Evolutionary conservation across 2,888 invertebrate genomes (phyloP).

Genomic region (Parnassius glacialis): DNA sequence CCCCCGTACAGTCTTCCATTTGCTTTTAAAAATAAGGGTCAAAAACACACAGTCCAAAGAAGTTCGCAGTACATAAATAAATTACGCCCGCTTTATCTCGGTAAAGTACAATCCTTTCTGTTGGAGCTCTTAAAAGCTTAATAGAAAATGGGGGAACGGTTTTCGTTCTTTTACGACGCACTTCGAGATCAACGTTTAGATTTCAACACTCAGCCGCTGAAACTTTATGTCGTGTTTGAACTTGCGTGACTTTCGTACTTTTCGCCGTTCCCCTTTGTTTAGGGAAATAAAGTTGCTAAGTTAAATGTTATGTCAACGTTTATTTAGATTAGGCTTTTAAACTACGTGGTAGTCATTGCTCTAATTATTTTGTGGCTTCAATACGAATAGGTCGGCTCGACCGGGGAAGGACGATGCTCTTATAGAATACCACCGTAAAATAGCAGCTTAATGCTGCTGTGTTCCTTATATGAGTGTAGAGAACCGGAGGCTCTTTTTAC

Average conservation of each 20-base stretch:
- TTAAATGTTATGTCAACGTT: not conserved
- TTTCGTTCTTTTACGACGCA: slow-evolving; percentile 5
- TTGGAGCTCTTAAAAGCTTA: not conserved
- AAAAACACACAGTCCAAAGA: no score
- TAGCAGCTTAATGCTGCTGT: no score
- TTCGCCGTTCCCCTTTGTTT: slow-evolving; percentile 3
- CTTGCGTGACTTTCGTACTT: not conserved
- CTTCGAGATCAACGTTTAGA: slow-evolving; percentile 9
- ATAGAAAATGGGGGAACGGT: slow-evolving; percentile 3
- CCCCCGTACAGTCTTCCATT: no score
- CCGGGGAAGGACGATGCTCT: no score
- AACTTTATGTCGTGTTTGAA: not conserved
- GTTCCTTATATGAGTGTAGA: no score
- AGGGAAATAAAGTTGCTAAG: not conserved
- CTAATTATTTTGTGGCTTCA: no score
- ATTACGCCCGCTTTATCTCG: slow-evolving; percentile 1
- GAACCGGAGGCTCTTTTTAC: not conserved
- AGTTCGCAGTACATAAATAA: not conserved
- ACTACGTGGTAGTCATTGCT: no score
- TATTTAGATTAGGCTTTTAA: no score
- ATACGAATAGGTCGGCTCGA: no score
- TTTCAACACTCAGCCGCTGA: not conserved
- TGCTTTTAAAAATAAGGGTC: no score
- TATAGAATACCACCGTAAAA: no score
- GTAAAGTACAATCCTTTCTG: not conserved